These are phyloP conservation scores for Caenorhabditis remanei DNA, from an alignment of 1,140 invertebrate species.

Conservation along the genomic window DNA sequence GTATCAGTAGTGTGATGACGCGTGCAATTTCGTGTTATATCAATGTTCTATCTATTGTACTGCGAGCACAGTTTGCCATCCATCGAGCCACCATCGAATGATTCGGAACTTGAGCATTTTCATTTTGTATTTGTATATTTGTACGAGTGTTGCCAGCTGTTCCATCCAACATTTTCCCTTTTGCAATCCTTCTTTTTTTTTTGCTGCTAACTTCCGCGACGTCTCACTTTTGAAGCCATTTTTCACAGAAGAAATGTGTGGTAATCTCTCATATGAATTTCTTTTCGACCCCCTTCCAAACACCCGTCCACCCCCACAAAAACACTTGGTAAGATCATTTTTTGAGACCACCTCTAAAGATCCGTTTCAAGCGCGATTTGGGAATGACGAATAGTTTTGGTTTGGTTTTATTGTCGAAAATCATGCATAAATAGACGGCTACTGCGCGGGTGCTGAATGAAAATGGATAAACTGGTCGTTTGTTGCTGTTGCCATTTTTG, in stretches of 20 bases:
- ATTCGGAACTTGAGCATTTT: not conserved
- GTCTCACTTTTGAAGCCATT: not conserved
- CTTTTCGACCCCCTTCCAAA: not conserved
- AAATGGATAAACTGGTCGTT: constrained; percentile 22
- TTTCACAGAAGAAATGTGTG: constrained; percentile 34
- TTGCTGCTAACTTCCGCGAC: not conserved
- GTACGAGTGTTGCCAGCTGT: not conserved
- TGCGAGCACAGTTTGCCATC: not conserved
- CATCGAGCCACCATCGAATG: constrained; percentile 23
- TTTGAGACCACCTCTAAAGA: constrained; percentile 32
- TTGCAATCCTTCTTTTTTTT: constrained; percentile 24
- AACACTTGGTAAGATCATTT: constrained; percentile 7
- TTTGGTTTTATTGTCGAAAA: constrained; percentile 50
- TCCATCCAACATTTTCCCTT: not conserved
- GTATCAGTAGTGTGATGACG: constrained; percentile 33
- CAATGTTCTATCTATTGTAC: not conserved
- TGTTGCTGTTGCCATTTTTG: constrained; percentile 11
- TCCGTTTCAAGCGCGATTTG: constrained; percentile 30
- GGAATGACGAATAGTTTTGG: constrained; percentile 16
- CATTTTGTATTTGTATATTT: constrained; percentile 1
- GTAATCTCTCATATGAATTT: constrained; percentile 37
- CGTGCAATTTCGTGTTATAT: constrained; percentile 3
- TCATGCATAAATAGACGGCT: constrained; percentile 43
- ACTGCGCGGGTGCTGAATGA: constrained; percentile 22
- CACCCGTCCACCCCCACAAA: not conserved